Percentiles rank a stretch among this genome's conserved stretches.
Conservation (phyloP, 2,797 vertebrate species). For the Momotus momota region DNA sequence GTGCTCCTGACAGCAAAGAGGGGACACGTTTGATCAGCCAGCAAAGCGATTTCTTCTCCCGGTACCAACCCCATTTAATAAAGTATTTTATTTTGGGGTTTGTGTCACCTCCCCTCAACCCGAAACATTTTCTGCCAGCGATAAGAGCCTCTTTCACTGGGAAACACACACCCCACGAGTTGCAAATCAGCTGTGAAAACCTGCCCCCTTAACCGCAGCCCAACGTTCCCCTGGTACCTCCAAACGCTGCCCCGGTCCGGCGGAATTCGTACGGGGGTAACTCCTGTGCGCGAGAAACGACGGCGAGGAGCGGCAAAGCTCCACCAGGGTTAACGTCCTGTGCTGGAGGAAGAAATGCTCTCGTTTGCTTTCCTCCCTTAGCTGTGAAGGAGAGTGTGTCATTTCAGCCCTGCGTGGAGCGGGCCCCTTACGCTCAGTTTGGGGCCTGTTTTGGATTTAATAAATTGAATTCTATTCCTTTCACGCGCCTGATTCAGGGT, state of each 20-base stretch:
- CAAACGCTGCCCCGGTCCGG: rapidly evolving
- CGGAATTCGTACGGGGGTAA: neutral
- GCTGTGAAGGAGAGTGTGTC: neutral
- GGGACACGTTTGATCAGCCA: slow-evolving; percentile 16
- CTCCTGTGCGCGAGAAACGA: rapidly evolving
- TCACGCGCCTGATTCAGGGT: neutral
- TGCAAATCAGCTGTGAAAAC: neutral
- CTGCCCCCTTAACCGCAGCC: neutral
- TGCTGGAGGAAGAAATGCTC: slow-evolving; percentile 23
- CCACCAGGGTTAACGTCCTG: neutral
- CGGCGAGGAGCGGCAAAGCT: neutral
- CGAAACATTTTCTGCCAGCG: rapidly evolving
- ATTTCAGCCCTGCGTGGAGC: neutral
- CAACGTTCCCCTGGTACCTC: rapidly evolving
- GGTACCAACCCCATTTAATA: rapidly evolving
- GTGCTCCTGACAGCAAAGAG: slow-evolving; percentile 14
- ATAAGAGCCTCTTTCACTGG: neutral
- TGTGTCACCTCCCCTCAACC: neutral
- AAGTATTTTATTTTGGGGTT: neutral
- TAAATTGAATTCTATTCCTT: slow-evolving; percentile 19
- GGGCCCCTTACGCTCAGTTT: neutral
- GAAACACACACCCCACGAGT: rapidly evolving
- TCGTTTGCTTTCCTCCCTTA: slow-evolving; percentile 51
- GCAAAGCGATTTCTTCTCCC: neutral
- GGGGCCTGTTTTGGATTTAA: neutral